Conservation (phyloP, 2,113 vertebrate genomes). For the Lophura nycthemera region DNA sequence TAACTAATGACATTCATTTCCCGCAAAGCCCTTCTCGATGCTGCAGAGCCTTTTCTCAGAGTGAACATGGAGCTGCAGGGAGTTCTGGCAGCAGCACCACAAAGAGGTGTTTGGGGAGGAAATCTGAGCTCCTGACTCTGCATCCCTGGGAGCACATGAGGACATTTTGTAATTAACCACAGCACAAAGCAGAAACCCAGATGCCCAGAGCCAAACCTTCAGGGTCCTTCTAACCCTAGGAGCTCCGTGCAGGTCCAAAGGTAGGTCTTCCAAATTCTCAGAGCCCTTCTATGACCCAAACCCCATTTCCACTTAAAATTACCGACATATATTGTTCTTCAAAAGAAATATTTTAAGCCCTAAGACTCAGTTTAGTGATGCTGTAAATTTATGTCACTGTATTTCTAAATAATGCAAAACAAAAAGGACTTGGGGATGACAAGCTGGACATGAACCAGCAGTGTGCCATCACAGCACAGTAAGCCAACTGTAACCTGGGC, state of each 20-base stretch:
- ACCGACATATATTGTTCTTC: background rate
- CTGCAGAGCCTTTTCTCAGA: background rate
- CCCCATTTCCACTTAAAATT: slow-evolving; percentile 28
- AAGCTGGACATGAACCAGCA: no score
- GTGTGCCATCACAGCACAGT: no score
- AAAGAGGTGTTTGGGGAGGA: background rate
- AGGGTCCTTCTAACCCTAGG: background rate
- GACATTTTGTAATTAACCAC: background rate
- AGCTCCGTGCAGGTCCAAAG: background rate
- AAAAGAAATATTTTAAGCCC: slow-evolving; percentile 49
- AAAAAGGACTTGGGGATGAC: no score
- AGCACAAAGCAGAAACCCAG: background rate
- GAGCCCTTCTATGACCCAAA: background rate
- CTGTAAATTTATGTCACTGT: background rate
- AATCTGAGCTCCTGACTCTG: background rate
- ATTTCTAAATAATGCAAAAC: slow-evolving; percentile 15
- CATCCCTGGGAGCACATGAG: background rate
- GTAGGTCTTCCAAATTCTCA: background rate
- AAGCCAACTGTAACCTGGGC: no score
- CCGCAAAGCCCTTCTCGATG: background rate
- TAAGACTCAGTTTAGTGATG: background rate
- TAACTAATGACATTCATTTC: background rate
- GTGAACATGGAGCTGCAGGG: background rate
- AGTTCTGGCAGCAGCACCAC: background rate
- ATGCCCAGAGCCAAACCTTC: background rate